Evolutionary conservation across 2,113 vertebrate genomes (phyloP).

Genomic region (Cyanoliseus patagonus): DNA sequence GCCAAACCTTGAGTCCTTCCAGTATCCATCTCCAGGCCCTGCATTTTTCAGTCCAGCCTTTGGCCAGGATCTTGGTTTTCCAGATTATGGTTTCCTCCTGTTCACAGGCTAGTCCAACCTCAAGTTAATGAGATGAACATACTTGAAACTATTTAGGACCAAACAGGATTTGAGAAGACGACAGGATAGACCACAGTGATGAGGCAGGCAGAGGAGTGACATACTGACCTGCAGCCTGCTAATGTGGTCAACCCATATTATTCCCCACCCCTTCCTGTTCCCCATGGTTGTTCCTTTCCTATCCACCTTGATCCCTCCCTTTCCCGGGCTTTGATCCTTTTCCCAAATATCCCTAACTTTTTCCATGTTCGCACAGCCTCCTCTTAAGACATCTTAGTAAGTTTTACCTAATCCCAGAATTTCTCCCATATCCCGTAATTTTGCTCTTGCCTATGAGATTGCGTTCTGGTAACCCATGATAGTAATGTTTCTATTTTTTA

Average conservation of each 20-base stretch:
- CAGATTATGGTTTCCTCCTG: not conserved
- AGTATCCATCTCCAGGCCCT: not conserved
- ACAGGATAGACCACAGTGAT: not conserved
- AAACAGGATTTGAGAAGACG: not conserved
- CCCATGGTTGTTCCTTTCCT: not conserved
- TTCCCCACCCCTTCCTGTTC: not conserved
- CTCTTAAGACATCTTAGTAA: not conserved
- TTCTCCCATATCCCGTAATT: fast-evolving
- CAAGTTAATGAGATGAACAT: not conserved
- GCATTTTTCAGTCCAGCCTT: not conserved
- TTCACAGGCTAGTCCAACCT: not conserved
- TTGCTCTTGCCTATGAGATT: not conserved
- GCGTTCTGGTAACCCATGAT: not conserved
- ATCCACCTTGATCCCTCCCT: not conserved
- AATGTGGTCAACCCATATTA: fast-evolving
- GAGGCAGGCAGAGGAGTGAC: not conserved
- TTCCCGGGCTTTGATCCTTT: not conserved
- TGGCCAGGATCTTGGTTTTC: not conserved
- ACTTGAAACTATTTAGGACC: not conserved
- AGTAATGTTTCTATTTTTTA: not conserved
- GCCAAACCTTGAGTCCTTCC: not conserved
- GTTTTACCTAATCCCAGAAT: not conserved
- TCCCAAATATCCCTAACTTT: not conserved
- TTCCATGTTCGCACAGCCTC: not conserved
- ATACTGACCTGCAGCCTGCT: not conserved